Percentiles rank a stretch among this genome's conserved stretches.
Evolutionary conservation across 2,113 vertebrate species (phyloP).

Genomic region (Euleptes europaea): DNA sequence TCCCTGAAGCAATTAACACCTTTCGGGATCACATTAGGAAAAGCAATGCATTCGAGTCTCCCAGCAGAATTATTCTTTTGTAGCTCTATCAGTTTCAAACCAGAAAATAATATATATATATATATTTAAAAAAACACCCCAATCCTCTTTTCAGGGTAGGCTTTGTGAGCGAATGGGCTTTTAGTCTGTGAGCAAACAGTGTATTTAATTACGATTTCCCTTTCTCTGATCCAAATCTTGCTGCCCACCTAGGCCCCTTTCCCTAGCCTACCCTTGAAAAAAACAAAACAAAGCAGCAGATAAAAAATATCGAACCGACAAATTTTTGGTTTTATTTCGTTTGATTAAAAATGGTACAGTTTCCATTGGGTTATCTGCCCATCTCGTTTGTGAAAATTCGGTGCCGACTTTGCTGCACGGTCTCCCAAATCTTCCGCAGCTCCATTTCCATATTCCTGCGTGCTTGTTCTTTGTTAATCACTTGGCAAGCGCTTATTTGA

Average conservation of each 20-base stretch:
- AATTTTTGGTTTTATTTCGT: conserved; percentile 52
- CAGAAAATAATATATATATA: conserved; percentile 41
- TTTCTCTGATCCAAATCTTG: conserved; percentile 26
- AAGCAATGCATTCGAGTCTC: conserved; percentile 52
- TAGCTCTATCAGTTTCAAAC: conserved; percentile 63
- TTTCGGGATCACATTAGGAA: conserved; percentile 40
- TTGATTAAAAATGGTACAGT: conserved; percentile 70
- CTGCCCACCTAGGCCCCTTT: conserved; percentile 28
- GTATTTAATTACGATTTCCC: conserved; percentile 45
- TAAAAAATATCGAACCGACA: conserved; percentile 73
- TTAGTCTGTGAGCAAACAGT: conserved; percentile 59
- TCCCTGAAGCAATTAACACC: conserved; percentile 29
- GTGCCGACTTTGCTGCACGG: conserved; percentile 77
- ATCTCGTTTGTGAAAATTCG: conserved; percentile 81
- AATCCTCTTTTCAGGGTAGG: conserved; percentile 13
- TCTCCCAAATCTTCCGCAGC: conserved; percentile 84
- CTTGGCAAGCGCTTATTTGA: conserved; percentile 99
- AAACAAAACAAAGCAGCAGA: conserved; percentile 69
- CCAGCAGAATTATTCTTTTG: conserved; percentile 27
- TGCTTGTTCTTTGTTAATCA: conserved; percentile 97
- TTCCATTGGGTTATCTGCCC: conserved; percentile 80
- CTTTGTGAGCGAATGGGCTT: conserved; percentile 32
- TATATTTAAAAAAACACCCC: conserved; percentile 38
- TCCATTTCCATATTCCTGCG: conserved; percentile 92
- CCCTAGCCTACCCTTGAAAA: conserved; percentile 43